phyloP scores from a whole-genome alignment of 2,113 vertebrate species.

The Serilophus lunatus region DNA sequence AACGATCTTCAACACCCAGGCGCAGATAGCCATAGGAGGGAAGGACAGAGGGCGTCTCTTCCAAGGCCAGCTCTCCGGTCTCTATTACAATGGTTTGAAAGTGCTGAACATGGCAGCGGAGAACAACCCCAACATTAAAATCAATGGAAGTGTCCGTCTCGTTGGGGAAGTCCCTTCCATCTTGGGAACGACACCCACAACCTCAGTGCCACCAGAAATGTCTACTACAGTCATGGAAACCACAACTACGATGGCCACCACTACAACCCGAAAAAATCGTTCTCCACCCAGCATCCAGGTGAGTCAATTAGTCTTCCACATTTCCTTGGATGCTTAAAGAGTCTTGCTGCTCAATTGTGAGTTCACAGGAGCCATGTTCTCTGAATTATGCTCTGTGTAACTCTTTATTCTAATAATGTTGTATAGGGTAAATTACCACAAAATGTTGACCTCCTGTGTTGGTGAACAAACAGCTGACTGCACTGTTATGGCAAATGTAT shows the following conservation, averaged over 20 bases:
- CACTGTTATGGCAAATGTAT: not conserved
- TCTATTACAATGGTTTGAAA: conserved; percentile 98
- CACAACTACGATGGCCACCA: conserved; percentile 94
- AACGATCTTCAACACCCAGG: conserved; percentile 99
- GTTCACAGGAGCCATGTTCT: not conserved
- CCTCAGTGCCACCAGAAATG: conserved; percentile 92
- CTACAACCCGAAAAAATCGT: conserved; percentile 93
- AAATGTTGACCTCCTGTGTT: not conserved
- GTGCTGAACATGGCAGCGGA: conserved; percentile 97
- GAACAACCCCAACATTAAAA: conserved; percentile 91
- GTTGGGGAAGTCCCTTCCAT: conserved; percentile 92
- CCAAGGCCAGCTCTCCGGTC: conserved; percentile 97
- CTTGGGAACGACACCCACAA: conserved; percentile 87
- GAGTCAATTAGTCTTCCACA: not conserved
- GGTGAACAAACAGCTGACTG: not conserved
- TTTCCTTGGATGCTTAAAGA: not conserved
- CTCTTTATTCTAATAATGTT: not conserved
- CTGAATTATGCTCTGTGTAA: not conserved
- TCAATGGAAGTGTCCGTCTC: conserved; percentile 94
- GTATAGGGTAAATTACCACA: not conserved
- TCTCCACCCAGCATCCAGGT: conserved; percentile 94
- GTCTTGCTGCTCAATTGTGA: not conserved
- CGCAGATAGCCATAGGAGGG: conserved; percentile 95
- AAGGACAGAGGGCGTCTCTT: conserved; percentile 93
- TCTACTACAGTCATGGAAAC: conserved; percentile 98